Conservation (phyloP, 2,113 vertebrate species). For the Hylia prasina region DNA sequence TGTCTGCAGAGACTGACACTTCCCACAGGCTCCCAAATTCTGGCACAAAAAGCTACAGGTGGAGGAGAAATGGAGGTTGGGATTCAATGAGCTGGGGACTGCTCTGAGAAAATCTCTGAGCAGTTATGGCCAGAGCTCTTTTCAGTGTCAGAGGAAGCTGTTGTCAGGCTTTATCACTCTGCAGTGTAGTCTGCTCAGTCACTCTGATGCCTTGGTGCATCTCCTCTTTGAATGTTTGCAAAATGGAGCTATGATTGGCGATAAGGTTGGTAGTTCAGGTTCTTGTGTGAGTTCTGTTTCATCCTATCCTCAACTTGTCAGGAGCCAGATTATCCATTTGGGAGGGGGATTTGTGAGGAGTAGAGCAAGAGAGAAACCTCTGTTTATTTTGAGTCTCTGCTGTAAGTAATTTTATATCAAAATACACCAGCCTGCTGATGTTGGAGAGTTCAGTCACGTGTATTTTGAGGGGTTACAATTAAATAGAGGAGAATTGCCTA, state of each 20-base stretch:
- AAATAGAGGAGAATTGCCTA: background rate
- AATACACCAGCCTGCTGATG: background rate
- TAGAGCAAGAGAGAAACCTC: background rate
- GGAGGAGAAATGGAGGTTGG: background rate
- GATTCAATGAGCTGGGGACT: background rate
- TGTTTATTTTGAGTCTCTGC: background rate
- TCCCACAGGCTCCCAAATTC: background rate
- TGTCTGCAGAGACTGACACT: background rate
- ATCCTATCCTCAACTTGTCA: background rate
- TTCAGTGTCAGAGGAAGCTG: background rate
- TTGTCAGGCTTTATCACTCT: background rate
- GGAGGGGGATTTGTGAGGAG: background rate
- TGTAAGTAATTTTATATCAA: background rate
- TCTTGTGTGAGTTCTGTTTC: background rate
- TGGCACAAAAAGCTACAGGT: background rate
- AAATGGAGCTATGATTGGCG: background rate
- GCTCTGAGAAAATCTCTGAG: background rate
- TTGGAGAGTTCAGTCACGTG: background rate
- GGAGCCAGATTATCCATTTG: background rate
- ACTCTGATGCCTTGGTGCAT: background rate
- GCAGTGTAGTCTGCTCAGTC: background rate
- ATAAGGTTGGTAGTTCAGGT: background rate
- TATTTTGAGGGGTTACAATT: background rate
- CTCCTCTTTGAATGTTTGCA: background rate
- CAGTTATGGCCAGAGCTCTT: background rate